A percentile compares a stretch with the other conserved stretches of the same genome.
Conservation (phyloP, 1,140 invertebrate genomes). For the Drosophila erecta region DNA sequence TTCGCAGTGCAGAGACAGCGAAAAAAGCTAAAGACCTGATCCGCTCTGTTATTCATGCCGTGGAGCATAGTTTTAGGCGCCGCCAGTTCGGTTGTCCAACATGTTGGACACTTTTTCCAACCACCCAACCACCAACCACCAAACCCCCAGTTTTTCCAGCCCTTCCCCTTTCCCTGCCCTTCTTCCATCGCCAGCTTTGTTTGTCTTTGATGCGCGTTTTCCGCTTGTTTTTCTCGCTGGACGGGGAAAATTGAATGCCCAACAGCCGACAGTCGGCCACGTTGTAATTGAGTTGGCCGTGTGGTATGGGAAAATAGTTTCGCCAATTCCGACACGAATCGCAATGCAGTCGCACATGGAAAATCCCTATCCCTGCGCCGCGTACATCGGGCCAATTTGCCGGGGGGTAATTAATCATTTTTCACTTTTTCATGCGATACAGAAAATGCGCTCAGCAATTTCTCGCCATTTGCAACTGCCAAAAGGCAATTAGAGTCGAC, state of each 20-base stretch:
- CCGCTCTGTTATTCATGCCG: conserved; percentile 52
- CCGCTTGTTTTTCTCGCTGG: conserved; percentile 46
- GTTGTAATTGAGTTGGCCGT: conserved; percentile 54
- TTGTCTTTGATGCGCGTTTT: conserved; percentile 59
- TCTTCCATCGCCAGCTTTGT: conserved; percentile 21
- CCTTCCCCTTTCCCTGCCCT: background rate
- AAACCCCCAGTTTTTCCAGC: background rate
- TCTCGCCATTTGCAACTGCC: conserved; percentile 47
- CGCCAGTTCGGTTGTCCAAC: conserved; percentile 45
- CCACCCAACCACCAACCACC: background rate
- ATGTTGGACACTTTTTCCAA: conserved; percentile 48
- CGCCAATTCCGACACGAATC: conserved; percentile 35
- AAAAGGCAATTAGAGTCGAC: conserved; percentile 44
- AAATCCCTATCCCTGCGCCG: conserved; percentile 19
- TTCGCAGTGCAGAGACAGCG: background rate
- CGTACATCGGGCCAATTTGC: conserved; percentile 21
- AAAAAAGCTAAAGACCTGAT: conserved; percentile 15
- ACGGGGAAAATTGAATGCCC: conserved; percentile 41
- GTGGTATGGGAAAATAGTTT: conserved; percentile 49
- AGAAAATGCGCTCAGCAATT: conserved; percentile 28
- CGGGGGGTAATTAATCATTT: conserved; percentile 50
- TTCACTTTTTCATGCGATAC: conserved; percentile 26
- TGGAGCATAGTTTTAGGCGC: conserved; percentile 58
- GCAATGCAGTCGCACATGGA: conserved; percentile 28
- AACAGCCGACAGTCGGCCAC: conserved; percentile 24